Evolutionary conservation across 2,888 invertebrate genomes (phyloP), one percentile per base, ranked within the genome.

Genomic region (Drosophila fulvimacula): DNA sequence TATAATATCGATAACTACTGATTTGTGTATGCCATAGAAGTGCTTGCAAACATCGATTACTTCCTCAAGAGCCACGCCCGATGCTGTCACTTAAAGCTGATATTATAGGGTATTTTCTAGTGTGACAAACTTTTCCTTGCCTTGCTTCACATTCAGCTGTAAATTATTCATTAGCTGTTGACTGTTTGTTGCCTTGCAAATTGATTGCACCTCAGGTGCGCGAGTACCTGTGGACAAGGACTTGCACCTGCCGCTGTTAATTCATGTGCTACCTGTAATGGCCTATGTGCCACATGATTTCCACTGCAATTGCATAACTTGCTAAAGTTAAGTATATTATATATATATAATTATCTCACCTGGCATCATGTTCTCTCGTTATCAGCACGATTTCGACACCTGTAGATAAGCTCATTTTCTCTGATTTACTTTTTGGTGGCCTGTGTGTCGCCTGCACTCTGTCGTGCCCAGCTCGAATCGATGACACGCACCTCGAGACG

Each of bases 131-230:
- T n/a, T 21, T 30, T 0, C 0, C 3, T 1, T 32, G 10, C 5
- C 1, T 19, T 17, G 11, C 17, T 52, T 70, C 73, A 44, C 73
- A 76, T 51, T 19, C 24, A 27, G 39, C 15, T 73, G 79, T 49
- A 58, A 83, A 79, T 84, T 62, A 36, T 57, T 44, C 76, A 76
- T 84, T 63, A 49, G 55, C 48, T 68, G 27, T 80, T 84, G 63
- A 27, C 69, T 69, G 70, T 72, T 87, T 66, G 69, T 73, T 87
- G 73, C 55, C 64, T 82, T 80, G 42, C 64, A 80, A 82, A 61
- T 69, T 81, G 66, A 30, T 49, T 27, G 58, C 60, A 78, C 51
- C 44, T 52, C 53, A 48, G 48, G 76, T 59, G 76, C 68, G 19
- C 34, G 38, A 15, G 48, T 7, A 38, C 63, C 55, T 11, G 46